phyloP scores from a whole-genome alignment of 2,797 vertebrate genomes.

The Liasis olivaceus region DNA sequence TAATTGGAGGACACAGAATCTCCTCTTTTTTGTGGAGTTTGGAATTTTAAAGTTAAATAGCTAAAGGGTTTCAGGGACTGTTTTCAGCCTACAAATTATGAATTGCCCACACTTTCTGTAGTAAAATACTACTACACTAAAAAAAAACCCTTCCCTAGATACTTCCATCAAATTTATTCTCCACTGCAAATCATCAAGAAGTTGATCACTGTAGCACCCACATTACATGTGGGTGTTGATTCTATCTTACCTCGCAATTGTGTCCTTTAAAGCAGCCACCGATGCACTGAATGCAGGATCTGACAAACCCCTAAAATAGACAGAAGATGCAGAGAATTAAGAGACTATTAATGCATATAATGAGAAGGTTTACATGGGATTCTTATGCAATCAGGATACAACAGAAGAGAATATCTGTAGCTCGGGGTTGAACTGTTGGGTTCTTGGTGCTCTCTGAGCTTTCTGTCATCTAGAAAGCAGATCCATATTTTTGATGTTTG shows the following conservation, averaged over 20 bases:
- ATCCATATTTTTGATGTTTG: not conserved
- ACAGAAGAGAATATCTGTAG: not conserved
- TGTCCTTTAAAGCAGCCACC: slow-evolving; percentile 65
- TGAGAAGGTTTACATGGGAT: not conserved
- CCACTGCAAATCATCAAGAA: not conserved
- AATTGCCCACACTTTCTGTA: not conserved
- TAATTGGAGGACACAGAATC: not conserved
- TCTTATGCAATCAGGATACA: not conserved
- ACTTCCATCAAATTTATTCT: not conserved
- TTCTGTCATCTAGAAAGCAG: not conserved
- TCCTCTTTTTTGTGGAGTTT: not conserved
- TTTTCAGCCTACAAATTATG: too few species aligned
- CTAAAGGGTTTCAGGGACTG: too few species aligned
- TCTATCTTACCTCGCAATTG: slow-evolving; percentile 64
- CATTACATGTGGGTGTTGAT: not conserved
- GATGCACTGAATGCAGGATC: slow-evolving; percentile 56
- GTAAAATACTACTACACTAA: not conserved
- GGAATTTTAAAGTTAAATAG: too few species aligned
- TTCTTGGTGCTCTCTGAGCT: not conserved
- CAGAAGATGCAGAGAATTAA: not conserved
- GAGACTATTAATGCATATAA: not conserved
- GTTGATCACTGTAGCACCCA: not conserved
- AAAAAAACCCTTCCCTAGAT: not conserved
- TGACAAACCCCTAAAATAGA: slow-evolving; percentile 53
- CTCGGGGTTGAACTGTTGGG: not conserved